A percentile compares a stretch with the other conserved stretches of the same genome.
Evolutionary conservation across 1,140 invertebrate species (phyloP).

Genomic region (Nomia melanderi): DNA sequence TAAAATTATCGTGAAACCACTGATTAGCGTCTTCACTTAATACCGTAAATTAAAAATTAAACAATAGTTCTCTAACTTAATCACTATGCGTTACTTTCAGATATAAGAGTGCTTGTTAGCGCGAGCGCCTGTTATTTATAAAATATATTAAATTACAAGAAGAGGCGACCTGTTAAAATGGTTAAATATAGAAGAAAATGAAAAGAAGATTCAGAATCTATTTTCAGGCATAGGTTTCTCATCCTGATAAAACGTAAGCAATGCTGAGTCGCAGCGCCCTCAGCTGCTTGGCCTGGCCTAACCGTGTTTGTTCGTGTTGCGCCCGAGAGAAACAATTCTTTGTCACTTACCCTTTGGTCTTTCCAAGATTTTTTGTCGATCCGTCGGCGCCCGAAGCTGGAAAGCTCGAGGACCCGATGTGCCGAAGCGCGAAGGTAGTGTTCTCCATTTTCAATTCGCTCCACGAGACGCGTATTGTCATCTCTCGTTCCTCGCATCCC

Average conservation of each 20-base stretch:
- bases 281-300: conserved; percentile 58
- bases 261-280: conserved; percentile 37
- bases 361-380: conserved; percentile 27
- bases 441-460: neutral
- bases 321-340: conserved; percentile 46
- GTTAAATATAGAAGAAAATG: too few species aligned
- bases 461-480: conserved; percentile 6
- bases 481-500: conserved; percentile 5
- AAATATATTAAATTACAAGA: too few species aligned
- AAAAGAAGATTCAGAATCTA: neutral
- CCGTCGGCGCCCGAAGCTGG: neutral
- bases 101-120: too few species aligned
- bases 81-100: too few species aligned
- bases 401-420: conserved; percentile 28
- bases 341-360: conserved; percentile 35
- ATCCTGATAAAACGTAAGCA: conserved; percentile 26
- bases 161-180: too few species aligned
- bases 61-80: too few species aligned
- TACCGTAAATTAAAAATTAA: neutral
- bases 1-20: neutral
- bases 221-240: neutral
- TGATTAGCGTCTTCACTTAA: neutral
- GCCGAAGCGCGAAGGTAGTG: conserved; percentile 37
- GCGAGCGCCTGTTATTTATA: too few species aligned
- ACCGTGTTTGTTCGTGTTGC: conserved; percentile 56